These are phyloP conservation scores for Grammomys dolichurus DNA, from an alignment of 2,113 vertebrate genomes.

Conservation along the genomic window DNA sequence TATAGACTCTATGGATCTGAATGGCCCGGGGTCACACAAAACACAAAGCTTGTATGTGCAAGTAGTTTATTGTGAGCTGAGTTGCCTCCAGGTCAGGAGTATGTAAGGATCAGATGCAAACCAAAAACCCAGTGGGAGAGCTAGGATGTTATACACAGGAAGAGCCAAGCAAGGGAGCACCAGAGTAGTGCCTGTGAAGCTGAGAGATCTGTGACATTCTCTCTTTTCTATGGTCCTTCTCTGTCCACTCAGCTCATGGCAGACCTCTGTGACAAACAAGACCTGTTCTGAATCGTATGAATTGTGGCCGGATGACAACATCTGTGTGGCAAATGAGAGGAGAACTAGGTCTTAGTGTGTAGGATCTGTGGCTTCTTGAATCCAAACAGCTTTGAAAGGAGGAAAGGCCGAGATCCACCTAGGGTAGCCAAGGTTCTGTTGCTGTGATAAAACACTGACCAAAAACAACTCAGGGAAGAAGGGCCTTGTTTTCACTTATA, in stretches of 20 bases:
- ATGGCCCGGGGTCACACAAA: neutral
- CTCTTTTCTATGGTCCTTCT: neutral
- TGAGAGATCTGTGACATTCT: neutral
- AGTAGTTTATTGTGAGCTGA: neutral
- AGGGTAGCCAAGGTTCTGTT: neutral
- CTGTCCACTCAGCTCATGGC: neutral
- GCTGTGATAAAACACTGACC: neutral
- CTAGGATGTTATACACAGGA: neutral
- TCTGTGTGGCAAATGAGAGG: neutral
- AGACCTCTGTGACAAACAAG: constrained; percentile 12
- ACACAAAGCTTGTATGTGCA: neutral
- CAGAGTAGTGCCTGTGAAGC: neutral
- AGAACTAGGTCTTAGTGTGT: neutral
- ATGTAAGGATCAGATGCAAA: neutral
- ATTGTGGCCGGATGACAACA: neutral
- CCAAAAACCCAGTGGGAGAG: neutral
- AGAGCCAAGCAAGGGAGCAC: neutral
- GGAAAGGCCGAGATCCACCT: neutral
- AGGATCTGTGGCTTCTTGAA: neutral
- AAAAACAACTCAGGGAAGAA: neutral
- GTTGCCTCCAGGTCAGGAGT: neutral
- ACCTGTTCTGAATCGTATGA: neutral
- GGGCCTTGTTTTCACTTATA: neutral
- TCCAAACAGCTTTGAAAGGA: neutral
- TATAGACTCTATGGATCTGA: neutral